Percentiles rank a stretch among this genome's conserved stretches.
Evolutionary conservation across 1,140 invertebrate species (phyloP).

Genomic region (Drosophila nannoptera): DNA sequence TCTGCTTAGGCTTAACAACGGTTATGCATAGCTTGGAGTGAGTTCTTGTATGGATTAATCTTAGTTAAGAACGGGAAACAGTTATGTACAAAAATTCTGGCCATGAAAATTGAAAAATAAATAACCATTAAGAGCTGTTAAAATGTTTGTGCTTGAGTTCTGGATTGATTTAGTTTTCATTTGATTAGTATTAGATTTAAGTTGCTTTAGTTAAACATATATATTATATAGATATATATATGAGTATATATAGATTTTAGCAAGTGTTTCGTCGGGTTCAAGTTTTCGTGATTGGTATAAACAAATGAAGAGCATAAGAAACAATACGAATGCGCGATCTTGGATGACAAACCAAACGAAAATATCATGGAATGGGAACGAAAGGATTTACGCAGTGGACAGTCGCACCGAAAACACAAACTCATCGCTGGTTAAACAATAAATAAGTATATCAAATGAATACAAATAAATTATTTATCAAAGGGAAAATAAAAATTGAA

Average conservation of each 20-base stretch:
- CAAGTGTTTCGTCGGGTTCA: constrained; percentile 79
- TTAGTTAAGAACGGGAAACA: constrained; percentile 27
- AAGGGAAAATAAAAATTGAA: constrained; percentile 77
- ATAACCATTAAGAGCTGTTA: constrained; percentile 34
- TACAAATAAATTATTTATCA: constrained; percentile 34
- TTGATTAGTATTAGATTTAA: constrained; percentile 43
- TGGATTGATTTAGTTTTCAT: constrained; percentile 46
- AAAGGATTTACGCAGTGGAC: constrained; percentile 33
- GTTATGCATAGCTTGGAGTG: constrained; percentile 28
- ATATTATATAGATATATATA: constrained; percentile 46
- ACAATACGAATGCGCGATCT: constrained; percentile 28
- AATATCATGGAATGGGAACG: constrained; percentile 40
- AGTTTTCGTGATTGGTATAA: constrained; percentile 67
- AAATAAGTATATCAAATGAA: constrained; percentile 34
- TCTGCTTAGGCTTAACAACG: constrained; percentile 24
- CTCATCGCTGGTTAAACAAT: constrained; percentile 36
- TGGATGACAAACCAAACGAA: constrained; percentile 27
- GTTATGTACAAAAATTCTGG: constrained; percentile 66
- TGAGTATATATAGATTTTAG: constrained; percentile 43
- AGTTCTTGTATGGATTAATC: constrained; percentile 18
- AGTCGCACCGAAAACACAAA: constrained; percentile 61
- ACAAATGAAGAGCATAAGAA: constrained; percentile 63
- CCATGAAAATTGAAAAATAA: constrained; percentile 43
- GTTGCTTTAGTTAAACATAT: constrained; percentile 47
- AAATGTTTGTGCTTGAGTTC: constrained; percentile 32